Evolutionary conservation across 1,140 invertebrate species (phyloP).

Genomic region (Drosophila truncata): DNA sequence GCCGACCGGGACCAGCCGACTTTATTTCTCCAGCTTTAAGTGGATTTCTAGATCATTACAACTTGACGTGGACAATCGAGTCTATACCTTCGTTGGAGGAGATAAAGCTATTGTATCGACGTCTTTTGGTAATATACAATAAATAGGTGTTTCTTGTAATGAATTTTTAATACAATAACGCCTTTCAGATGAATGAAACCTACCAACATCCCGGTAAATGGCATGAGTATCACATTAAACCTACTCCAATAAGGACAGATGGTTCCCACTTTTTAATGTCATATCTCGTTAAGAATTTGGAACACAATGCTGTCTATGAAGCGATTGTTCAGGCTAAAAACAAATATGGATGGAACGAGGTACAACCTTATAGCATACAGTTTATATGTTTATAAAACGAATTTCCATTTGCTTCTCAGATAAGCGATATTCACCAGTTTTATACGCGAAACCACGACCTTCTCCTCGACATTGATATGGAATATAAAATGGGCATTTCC

Average conservation of each 20-base stretch:
- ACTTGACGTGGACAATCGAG: conserved; percentile 87
- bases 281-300: conserved; percentile 86
- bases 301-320: conserved; percentile 88
- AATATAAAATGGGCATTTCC: conserved; percentile 84
- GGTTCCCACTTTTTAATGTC: conserved; percentile 85
- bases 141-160: background rate
- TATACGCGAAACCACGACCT: conserved; percentile 83
- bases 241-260: conserved; percentile 73
- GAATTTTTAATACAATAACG: conserved; percentile 17
- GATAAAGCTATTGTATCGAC: conserved; percentile 87
- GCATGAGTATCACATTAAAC: conserved; percentile 86
- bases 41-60: conserved; percentile 86
- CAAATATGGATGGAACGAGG: conserved; percentile 89
- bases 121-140: conserved; percentile 85
- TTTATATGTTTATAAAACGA: background rate
- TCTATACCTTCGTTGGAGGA: conserved; percentile 87
- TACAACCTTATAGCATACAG: conserved; percentile 39
- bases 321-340: conserved; percentile 89
- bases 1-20: conserved; percentile 86
- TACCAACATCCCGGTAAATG: conserved; percentile 86
- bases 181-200: conserved; percentile 86
- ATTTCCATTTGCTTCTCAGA: conserved; percentile 51
- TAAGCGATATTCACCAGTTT: conserved; percentile 85
- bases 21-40: conserved; percentile 85
- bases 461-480: conserved; percentile 82